phyloP scores from a whole-genome alignment of 2,797 vertebrate species.

The Synaphobranchus kaupii region DNA sequence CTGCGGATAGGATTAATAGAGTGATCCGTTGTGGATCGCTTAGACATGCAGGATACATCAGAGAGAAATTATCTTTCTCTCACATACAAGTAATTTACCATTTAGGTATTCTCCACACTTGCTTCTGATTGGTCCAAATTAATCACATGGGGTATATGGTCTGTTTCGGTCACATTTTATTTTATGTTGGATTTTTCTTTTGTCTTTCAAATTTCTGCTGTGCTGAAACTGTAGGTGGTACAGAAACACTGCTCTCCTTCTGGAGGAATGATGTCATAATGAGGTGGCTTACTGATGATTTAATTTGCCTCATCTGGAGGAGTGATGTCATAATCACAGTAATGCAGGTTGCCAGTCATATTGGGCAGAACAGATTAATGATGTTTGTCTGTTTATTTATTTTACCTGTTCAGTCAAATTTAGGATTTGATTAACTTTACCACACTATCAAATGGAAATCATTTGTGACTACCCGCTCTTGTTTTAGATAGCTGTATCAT shows the following conservation, averaged over 20 bases:
- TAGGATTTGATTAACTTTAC: background rate
- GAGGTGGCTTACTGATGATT: too few relatives aligned
- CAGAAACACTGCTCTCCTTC: background rate
- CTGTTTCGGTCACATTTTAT: background rate
- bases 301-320: background rate
- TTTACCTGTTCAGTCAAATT: too few relatives aligned
- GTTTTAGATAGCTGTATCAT: background rate
- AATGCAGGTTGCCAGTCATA: too few relatives aligned
- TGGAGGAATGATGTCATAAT: background rate
- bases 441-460: too few relatives aligned
- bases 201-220: background rate
- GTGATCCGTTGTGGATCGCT: background rate
- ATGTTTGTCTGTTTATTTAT: too few relatives aligned
- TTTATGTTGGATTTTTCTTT: background rate
- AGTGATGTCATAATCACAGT: background rate
- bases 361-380: too few relatives aligned
- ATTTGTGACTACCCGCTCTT: background rate
- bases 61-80: background rate
- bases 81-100: background rate
- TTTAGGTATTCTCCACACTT: background rate
- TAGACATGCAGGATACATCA: background rate
- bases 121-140: background rate
- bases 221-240: background rate
- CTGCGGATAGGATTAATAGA: background rate
- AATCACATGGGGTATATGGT: background rate